Conservation (phyloP, 2,113 vertebrate species). For the Ancistrus triradiatus region DNA sequence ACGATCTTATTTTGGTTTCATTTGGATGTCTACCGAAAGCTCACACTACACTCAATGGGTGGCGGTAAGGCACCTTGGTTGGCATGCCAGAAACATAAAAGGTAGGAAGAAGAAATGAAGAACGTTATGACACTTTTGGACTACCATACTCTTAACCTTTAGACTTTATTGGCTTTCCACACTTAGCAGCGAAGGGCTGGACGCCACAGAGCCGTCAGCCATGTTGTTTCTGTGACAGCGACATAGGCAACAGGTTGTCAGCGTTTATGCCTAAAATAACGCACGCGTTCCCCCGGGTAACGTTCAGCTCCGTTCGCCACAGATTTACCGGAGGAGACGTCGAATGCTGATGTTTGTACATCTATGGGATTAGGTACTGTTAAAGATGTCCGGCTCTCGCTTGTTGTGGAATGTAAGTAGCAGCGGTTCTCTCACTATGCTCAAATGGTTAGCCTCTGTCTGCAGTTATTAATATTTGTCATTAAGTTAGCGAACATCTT, state of each 20-base stretch:
- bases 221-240: conserved; percentile 13
- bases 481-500: no score
- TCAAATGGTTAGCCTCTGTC: background rate
- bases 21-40: no score
- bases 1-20: no score
- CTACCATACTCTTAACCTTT: no score
- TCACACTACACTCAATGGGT: no score
- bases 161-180: no score
- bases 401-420: conserved; percentile 5
- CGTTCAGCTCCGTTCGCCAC: background rate
- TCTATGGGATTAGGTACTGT: background rate
- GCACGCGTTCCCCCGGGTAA: background rate
- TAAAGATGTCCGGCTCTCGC: background rate
- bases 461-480: no score
- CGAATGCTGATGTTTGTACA: background rate
- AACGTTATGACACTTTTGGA: no score
- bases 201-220: background rate
- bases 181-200: background rate
- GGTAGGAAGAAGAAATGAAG: no score
- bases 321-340: background rate
- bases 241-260: conserved; percentile 1
- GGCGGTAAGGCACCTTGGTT: no score
- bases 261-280: background rate
- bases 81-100: no score
- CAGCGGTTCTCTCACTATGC: background rate